Evolutionary conservation across 2,113 vertebrate genomes (phyloP), one percentile per base, ranked within the genome.

Genomic region (Empidonax alnorum): DNA sequence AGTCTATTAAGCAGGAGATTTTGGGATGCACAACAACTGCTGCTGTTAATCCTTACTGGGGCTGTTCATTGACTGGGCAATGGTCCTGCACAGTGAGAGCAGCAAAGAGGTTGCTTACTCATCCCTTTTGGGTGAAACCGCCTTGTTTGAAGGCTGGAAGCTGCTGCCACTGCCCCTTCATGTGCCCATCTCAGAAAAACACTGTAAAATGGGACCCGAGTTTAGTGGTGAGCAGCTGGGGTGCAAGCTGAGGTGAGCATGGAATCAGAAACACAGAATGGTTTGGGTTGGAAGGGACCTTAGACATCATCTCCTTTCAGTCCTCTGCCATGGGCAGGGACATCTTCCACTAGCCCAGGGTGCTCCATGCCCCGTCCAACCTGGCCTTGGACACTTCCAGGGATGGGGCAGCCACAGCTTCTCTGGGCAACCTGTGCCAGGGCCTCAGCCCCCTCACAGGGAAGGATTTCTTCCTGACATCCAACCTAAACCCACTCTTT

Each of bases 1-100:
- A 93, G 94, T 91, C 85, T 39, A 80, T 96, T 86, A 93, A 88
- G 67, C 2, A 1, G 52, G 27, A 69, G 88, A 86, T 93, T 95
- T 84, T 67, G 86, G 92, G 96, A 88, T 90, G 93, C 46, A 59
- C 87, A 88, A 53, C 84, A 44, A 35, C 41, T 63, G 67, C 71
- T 90, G 93, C 2, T 35, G 7, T 77, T 84, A 86, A 96, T 76
- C 72, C 27, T 80, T 83, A 59, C 24, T 31, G 0, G 28, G 84
- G 93, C 37, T 71, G 84, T 66, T 75, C 37, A 1, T 47, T 73
- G 41, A 21, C 74, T 6, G 5, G 49, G 58, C 47, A 66, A 77
- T 23, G 74, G 71, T 46, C 74, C 61, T 0, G 0, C 1, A 3
- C 3, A 9, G 39, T 1, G 5, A 67, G 49, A 76, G 79, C 4